Base-by-base conservation (phyloP, 1,140 invertebrate species). In the Solenopsis fugax region DNA sequence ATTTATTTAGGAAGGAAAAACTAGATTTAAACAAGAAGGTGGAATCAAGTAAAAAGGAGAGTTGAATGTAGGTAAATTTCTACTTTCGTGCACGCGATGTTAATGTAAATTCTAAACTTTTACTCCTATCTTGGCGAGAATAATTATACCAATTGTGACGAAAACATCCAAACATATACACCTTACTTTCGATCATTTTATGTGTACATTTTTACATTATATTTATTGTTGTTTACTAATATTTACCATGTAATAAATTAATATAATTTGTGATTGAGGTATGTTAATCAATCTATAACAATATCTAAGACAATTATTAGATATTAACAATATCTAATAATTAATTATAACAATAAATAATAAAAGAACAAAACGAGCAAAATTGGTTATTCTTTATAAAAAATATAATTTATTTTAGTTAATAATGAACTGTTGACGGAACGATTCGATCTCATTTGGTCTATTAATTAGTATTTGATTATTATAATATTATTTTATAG, bases 41-140 rank as follows among this genome's bases (percentile, higher is more conserved):
- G 9, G 16, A 60, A 76, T 58, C 21, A 76, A 24, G 18, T 3
- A 41, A 76, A 50, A 48, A 56, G 41, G 12, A 69, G 77, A 80
- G 65, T 24, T 54, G 48, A 81, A 81, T 81, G 34, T 71, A 69
- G 78, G 65, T 81, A 45, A 71, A 81, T 71, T 45, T 71, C 48
- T 77, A 62, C 56, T 77, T 69, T 60, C 45, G 16, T 56, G 21
- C 78, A 81, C 78, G 64, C 78, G 52, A 81, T 81, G 24, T 71
- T 81, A 56, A 81, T 81, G 64, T 81, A 81, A 81, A 81, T 71
- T 71, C 41, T 16, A 24, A 81, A 81, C 78, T 81, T 81, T 81
- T 81, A 81, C 78, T 81, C 65, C 65, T 71, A 37, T 81, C 78
- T 78, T 50, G 64, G 50, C 64, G 78, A 71, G 65, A 71, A 54